Conservation (phyloP, 2,113 vertebrate genomes). For the Xiphophorus hellerii region DNA sequence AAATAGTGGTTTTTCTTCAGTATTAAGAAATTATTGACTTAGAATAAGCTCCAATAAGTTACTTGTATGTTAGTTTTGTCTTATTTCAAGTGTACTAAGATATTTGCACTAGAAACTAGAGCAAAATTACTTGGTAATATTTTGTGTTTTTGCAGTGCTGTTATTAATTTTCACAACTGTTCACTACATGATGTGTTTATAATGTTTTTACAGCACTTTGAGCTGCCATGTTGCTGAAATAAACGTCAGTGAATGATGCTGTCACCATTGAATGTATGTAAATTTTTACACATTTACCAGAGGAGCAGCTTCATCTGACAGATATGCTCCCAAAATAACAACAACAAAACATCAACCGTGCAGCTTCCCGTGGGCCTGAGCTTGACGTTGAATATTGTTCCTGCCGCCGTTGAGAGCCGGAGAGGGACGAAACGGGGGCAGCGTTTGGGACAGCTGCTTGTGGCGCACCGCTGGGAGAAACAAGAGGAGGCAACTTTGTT, state of each 20-base stretch:
- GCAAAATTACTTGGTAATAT: no score
- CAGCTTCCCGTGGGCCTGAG: conserved; percentile 30
- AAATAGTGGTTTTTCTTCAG: no score
- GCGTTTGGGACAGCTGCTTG: conserved; percentile 64
- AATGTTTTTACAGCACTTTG: neutral
- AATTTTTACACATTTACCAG: neutral
- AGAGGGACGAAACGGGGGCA: conserved; percentile 3
- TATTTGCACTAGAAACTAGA: no score
- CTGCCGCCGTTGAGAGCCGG: conserved; percentile 51
- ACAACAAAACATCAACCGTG: conserved; percentile 47
- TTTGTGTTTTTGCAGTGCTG: no score
- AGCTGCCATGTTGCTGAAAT: neutral
- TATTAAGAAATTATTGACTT: no score
- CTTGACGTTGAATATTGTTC: conserved; percentile 27
- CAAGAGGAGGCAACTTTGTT: conserved; percentile 31
- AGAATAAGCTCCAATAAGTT: no score
- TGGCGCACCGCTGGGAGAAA: conserved; percentile 24
- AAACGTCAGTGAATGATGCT: no score
- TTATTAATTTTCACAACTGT: no score
- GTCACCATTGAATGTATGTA: neutral
- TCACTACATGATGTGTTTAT: no score
- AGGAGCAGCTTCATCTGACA: neutral
- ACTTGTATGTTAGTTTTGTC: no score
- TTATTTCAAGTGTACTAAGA: no score
- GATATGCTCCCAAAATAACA: conserved; percentile 54